Evolutionary conservation across 2,797 vertebrate species (phyloP).

Genomic region (Apogon hyalosoma): DNA sequence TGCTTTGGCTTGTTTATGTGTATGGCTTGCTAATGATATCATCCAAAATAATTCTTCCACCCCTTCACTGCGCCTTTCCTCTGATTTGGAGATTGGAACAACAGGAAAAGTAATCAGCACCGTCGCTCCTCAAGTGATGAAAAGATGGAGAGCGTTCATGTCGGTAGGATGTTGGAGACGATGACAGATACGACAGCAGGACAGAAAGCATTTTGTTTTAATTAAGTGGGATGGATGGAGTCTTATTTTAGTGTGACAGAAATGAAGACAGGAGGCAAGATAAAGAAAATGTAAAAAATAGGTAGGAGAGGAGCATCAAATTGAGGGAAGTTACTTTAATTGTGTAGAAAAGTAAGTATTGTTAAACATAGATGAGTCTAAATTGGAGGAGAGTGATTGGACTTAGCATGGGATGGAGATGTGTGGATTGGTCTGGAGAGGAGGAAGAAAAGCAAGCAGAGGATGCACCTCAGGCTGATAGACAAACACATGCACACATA

Average conservation of each 20-base stretch:
- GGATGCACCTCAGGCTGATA: slow-evolving; percentile 26
- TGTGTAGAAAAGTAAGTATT: slow-evolving; percentile 27
- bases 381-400: slow-evolving; percentile 17
- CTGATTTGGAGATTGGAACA: slow-evolving; percentile 46
- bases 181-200: slow-evolving; percentile 31
- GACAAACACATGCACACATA: slow-evolving; percentile 42
- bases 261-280: slow-evolving; percentile 12
- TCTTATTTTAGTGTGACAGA: not conserved
- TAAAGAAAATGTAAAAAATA: not conserved
- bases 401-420: slow-evolving; percentile 5
- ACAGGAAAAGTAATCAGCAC: slow-evolving; percentile 57
- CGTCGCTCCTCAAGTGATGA: slow-evolving; percentile 40
- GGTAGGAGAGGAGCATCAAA: not conserved
- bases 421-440: slow-evolving; percentile 5
- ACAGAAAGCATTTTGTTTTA: slow-evolving; percentile 30
- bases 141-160: slow-evolving; percentile 21
- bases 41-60: slow-evolving; percentile 37
- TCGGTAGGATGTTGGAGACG: slow-evolving; percentile 16
- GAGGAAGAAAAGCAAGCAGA: not conserved
- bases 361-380: slow-evolving; percentile 10
- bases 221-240: slow-evolving; percentile 29
- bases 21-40: slow-evolving; percentile 30
- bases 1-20: slow-evolving; percentile 42
- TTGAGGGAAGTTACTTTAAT: slow-evolving; percentile 18
- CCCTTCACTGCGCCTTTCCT: slow-evolving; percentile 26